Evolutionary conservation across 2,888 invertebrate genomes (phyloP), one percentile per base, ranked within the genome.

Genomic region (Pimpla rufipes): DNA sequence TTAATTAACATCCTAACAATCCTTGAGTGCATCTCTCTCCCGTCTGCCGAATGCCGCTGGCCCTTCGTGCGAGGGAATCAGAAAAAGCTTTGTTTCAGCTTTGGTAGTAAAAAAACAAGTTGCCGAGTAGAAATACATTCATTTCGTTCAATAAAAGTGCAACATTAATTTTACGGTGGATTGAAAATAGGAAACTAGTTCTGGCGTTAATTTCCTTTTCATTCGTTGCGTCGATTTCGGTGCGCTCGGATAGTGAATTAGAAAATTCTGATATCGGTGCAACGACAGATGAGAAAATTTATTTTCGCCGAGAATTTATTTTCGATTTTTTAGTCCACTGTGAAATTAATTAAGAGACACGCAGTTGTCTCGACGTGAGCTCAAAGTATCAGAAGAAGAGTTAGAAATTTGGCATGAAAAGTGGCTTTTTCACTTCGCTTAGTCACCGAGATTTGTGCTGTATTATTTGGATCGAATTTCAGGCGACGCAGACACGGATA

Each of bases 401-500:
- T 11, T 23, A 13, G 8, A 66, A 11, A 18, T 21, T 3, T 21
- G 52, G 8, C 1, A 52, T 21, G 21, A 23, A 52, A 52, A 21
- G 7, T 11, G 10, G 21, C 52, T 52, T 21, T 29, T 35, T 55
- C 7, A 13, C 7, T 1, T 23, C 4, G 18, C 21, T 55, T 55
- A 4, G 21, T 55, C 0, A 23, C 13, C 21, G 5, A 8, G 16
- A 21, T 52, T 10, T 29, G 29, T 29, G 16, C 16, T 10, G 35
- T 35, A 16, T 59, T 35, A 5, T 35, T 0, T 35, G 18, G 11
- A 47, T 68, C n/a, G 13, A 18, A 84, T 86, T 83, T n/a, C 80
- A 91, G 95, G 95, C 85, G 96, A 96, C 86, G 95, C 97, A 37
- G 93, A 97, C 77, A 95, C 95, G 2, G 95, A 96, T 85, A 96